Conservation (phyloP, 2,797 vertebrate genomes). For the Sebastes oblongus region DNA sequence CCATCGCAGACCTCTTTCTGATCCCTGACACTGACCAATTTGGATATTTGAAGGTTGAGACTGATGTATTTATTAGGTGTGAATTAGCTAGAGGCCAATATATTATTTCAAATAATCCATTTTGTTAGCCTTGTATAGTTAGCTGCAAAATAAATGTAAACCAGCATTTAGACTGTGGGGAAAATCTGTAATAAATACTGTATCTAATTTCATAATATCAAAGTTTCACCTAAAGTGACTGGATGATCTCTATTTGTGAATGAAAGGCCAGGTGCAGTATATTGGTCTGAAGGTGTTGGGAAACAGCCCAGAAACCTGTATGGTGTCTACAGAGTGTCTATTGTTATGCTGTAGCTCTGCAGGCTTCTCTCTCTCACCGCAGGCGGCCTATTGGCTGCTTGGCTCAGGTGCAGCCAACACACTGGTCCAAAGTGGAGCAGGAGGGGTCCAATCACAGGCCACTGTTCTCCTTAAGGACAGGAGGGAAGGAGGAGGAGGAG, state of each 20-base stretch:
- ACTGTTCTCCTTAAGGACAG: neutral
- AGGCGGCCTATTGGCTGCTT: conserved; percentile 43
- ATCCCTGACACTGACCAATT: neutral
- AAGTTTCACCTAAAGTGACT: neutral
- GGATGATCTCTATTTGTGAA: conserved; percentile 7
- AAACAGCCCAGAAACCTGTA: conserved; percentile 4
- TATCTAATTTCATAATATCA: neutral
- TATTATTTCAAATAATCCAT: neutral
- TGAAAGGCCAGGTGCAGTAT: neutral
- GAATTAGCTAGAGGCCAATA: neutral
- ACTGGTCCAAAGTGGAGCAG: conserved; percentile 41
- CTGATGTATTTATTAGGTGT: neutral
- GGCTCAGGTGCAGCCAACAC: conserved; percentile 57
- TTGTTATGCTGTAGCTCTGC: conserved; percentile 24
- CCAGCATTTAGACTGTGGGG: neutral
- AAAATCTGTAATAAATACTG: neutral
- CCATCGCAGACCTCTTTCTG: neutral
- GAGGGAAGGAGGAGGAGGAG: conserved; percentile 1
- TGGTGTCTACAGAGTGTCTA: conserved; percentile 26
- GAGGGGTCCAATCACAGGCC: conserved; percentile 54
- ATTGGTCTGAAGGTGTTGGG: conserved; percentile 3
- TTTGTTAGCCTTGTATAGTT: neutral
- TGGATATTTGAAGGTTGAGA: neutral
- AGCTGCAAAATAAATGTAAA: neutral
- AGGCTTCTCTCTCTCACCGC: neutral